Conservation (phyloP, 2,888 invertebrate species). For the Andricus quercusramuli region DNA sequence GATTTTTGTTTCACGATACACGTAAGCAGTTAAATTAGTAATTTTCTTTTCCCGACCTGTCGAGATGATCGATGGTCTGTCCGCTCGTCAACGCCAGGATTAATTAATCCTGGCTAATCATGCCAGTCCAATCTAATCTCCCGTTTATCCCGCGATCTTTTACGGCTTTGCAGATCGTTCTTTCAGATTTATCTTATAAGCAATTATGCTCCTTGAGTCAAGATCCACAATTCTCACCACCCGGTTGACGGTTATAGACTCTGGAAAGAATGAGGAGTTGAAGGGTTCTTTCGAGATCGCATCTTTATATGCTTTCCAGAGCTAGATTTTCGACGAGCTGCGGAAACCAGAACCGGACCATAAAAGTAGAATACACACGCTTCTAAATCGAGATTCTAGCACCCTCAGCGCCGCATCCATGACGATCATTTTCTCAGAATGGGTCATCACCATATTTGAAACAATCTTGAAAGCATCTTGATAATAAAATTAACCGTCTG, state of each 20-base stretch:
- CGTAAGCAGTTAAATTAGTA: constrained; percentile 12
- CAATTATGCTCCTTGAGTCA: constrained; percentile 18
- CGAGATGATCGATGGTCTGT: constrained; percentile 31
- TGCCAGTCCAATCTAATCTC: constrained; percentile 29
- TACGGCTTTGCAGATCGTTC: constrained; percentile 5
- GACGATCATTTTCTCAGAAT: constrained; percentile 58
- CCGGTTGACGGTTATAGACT: constrained; percentile 31
- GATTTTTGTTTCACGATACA: constrained; percentile 20
- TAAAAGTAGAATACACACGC: constrained; percentile 53
- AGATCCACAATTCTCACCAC: background rate
- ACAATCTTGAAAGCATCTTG: constrained; percentile 55
- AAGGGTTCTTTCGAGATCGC: constrained; percentile 45
- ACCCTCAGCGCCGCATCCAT: constrained; percentile 45
- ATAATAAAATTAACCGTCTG: constrained; percentile 57
- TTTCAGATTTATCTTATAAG: constrained; percentile 9
- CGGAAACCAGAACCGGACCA: constrained; percentile 51
- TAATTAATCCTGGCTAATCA: constrained; percentile 42
- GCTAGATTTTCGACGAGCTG: constrained; percentile 47
- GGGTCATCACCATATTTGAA: constrained; percentile 51
- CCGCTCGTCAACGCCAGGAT: constrained; percentile 28
- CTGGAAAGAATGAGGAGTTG: background rate
- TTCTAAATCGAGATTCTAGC: constrained; percentile 57
- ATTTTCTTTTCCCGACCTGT: constrained; percentile 20
- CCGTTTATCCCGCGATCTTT: constrained; percentile 26
- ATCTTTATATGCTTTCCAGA: constrained; percentile 54